Conservation (phyloP, 2,797 vertebrate species). For the Sebastes taczanowskii region DNA sequence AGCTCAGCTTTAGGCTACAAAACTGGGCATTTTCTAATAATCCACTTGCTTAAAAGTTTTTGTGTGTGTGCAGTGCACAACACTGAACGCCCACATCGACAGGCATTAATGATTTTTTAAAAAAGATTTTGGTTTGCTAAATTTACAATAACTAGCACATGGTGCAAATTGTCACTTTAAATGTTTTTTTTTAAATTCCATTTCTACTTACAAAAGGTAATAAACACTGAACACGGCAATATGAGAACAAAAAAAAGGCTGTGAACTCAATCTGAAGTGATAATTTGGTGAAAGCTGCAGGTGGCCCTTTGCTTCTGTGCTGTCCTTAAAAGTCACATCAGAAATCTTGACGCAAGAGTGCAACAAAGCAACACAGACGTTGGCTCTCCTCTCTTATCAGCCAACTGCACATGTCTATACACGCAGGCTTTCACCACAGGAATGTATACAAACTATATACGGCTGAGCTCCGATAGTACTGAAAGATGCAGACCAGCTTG, state of each 20-base stretch:
- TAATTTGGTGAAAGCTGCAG: neutral
- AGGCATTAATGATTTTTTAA: neutral
- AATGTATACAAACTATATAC: slow-evolving; percentile 42
- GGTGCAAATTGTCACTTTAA: neutral
- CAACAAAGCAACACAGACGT: slow-evolving; percentile 34
- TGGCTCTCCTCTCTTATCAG: slow-evolving; percentile 59
- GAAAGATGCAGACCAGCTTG: slow-evolving; percentile 4
- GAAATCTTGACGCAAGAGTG: slow-evolving; percentile 2
- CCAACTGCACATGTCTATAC: slow-evolving; percentile 49
- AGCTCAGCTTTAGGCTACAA: too few relatives aligned
- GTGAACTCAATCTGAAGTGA: neutral
- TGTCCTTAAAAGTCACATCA: slow-evolving; percentile 11
- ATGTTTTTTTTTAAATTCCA: neutral
- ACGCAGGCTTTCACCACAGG: slow-evolving; percentile 47
- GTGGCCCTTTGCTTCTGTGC: neutral
- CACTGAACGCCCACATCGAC: neutral
- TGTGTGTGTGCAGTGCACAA: neutral
- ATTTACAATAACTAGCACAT: neutral
- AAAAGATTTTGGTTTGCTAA: neutral
- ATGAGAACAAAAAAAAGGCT: neutral
- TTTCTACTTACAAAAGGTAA: neutral
- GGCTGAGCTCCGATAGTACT: slow-evolving; percentile 18
- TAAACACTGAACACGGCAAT: neutral
- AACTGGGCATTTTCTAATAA: neutral
- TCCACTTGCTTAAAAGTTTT: neutral